phyloP scores from a whole-genome alignment of 2,113 vertebrate species.

The Spea bombifrons region DNA sequence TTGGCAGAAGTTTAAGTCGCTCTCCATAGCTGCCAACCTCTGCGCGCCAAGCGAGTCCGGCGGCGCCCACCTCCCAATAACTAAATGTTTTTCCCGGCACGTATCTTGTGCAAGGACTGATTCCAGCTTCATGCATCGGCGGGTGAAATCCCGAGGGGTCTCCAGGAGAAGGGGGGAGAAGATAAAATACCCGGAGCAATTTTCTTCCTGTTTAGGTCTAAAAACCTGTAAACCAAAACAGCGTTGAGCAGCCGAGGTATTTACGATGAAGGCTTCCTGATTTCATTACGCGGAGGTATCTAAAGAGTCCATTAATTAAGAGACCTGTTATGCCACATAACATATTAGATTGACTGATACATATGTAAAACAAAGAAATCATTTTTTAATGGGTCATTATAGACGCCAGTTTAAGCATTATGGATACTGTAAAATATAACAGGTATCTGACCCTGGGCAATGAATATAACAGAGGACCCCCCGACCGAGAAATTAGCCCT shows the following conservation, averaged over 20 bases:
- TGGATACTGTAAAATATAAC: too few species aligned
- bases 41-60: not conserved
- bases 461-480: too few species aligned
- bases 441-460: too few species aligned
- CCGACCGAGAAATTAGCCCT: too few species aligned
- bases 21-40: not conserved
- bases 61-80: not conserved
- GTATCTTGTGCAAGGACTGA: constrained; percentile 1
- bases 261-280: constrained; percentile 27
- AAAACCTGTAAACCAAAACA: constrained; percentile 5
- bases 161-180: not conserved
- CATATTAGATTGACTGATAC: not conserved
- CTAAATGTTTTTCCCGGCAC: constrained; percentile 14
- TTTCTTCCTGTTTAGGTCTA: not conserved
- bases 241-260: constrained; percentile 14
- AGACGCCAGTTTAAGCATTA: too few species aligned
- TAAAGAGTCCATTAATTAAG: constrained; percentile 22
- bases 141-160: constrained; percentile 1
- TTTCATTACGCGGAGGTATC: constrained; percentile 25
- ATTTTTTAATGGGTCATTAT: too few species aligned
- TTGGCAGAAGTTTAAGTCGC: not conserved
- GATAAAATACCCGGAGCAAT: not conserved
- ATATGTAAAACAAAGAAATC: too few species aligned
- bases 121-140: not conserved
- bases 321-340: not conserved